A percentile compares a stretch with the other conserved stretches of the same genome.
phyloP scores from a whole-genome alignment of 2,888 invertebrate species.

The Therioaphis trifolii region DNA sequence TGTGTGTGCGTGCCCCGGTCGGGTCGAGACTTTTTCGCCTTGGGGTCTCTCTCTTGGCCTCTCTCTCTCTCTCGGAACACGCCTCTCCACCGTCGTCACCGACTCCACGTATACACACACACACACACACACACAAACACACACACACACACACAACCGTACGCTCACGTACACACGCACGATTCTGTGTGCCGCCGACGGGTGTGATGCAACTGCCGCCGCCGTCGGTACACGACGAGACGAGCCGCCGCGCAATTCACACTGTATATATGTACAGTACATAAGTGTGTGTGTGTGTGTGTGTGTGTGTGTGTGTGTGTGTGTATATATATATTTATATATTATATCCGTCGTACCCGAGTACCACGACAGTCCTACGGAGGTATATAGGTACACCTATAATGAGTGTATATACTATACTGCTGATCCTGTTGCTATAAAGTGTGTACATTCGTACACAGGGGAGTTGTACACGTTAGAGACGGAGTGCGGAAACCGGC shows the following conservation, averaged over 20 bases:
- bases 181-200: constrained; percentile 19
- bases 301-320: too few species aligned
- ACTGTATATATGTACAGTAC: not conserved
- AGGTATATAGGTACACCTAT: too few species aligned
- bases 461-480: not conserved
- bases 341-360: too few species aligned
- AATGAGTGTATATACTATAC: not conserved
- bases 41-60: constrained; percentile 18
- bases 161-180: not conserved
- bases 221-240: constrained; percentile 3
- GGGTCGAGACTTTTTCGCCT: constrained; percentile 54
- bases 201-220: constrained; percentile 48
- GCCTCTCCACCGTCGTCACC: constrained; percentile 25
- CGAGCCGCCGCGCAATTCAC: not conserved
- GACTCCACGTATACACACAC: not conserved
- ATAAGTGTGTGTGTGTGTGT: too few species aligned
- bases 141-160: not conserved
- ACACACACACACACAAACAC: not conserved
- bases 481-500: constrained; percentile 31
- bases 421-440: too few species aligned
- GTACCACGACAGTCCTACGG: too few species aligned
- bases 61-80: constrained; percentile 29
- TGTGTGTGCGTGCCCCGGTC: constrained; percentile 41
- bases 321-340: too few species aligned
- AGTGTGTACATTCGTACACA: not conserved